Evolutionary conservation across 2,888 invertebrate species (phyloP).

Genomic region (Calameuta pallipes): DNA sequence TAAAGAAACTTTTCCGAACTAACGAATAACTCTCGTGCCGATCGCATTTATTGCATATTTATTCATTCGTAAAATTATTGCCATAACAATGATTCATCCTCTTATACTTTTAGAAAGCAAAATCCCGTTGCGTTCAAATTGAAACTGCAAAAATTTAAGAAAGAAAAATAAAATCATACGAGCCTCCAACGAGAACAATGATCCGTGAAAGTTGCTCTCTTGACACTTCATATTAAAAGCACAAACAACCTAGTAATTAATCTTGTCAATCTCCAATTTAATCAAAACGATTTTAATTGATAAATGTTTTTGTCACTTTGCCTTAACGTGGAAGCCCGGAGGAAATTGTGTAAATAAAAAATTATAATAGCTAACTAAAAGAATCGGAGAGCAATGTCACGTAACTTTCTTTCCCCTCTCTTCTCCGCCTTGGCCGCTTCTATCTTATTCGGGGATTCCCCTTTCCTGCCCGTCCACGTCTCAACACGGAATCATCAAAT

Average conservation of each 20-base stretch:
- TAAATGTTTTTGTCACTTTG: not conserved
- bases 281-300: not conserved
- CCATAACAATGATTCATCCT: no score
- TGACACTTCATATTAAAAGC: not conserved
- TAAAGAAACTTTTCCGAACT: not conserved
- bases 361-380: not conserved
- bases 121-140: no score
- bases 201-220: not conserved
- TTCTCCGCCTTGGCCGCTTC: no score
- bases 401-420: not conserved
- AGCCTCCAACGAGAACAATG: not conserved
- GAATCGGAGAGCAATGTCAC: not conserved
- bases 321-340: not conserved
- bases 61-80: no score
- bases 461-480: not conserved
- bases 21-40: no score
- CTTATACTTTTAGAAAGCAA: no score
- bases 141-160: not conserved
- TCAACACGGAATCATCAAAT: not conserved
- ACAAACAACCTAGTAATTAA: not conserved
- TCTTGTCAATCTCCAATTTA: not conserved
- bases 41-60: no score
- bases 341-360: not conserved
- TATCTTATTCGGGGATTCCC: no score
- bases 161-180: not conserved